Evolutionary conservation across 2,888 invertebrate species (phyloP), one percentile per base, ranked within the genome.

Genomic region (Synergus laeviventris): DNA sequence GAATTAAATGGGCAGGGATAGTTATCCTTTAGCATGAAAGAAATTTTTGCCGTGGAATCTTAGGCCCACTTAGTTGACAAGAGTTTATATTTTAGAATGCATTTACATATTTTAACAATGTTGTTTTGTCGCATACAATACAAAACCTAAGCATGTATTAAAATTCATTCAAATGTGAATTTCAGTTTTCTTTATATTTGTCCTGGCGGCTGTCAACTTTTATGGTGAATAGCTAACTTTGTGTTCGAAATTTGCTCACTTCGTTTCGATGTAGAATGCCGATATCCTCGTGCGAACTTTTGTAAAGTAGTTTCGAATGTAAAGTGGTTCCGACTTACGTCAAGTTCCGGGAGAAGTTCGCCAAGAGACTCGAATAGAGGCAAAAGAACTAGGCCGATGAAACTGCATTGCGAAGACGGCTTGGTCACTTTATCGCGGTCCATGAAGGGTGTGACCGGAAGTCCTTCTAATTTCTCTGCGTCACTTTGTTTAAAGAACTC

Each of bases 361-460:
- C 95, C 95, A 21, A 96, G 92, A 9, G 95, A 94, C 90, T 96
- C 96, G 89, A 96, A 96, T 60, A 96, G 92, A 18, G 96, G 96
- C 85, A 96, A 91, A 66, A 96, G 92, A 61, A 96, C 96, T 86
- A 95, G 93, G 64, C 96, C 96, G 89, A 96, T 96, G 91, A 96
- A 96, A 75, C 95, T 95, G 88, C 95, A 95, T 90, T 96, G 96
- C 1, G 96, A 96, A 21, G 96, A 95, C 4, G 96, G 95, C 89
- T 96, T 96, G 78, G 96, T 96, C 75, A 96, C 95, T 91, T 96
- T 96, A 83, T 96, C 96, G 45, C 96, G 93, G 90, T 96, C 96
- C 96, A 96, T 96, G 89, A 96, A 96, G 0, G 96, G 96, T 38
- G 96, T 96, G 39, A 96, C 96, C 5, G 96, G 96, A 81, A 96